phyloP scores from a whole-genome alignment of 2,113 vertebrate species.

The Pao palembangensis region DNA sequence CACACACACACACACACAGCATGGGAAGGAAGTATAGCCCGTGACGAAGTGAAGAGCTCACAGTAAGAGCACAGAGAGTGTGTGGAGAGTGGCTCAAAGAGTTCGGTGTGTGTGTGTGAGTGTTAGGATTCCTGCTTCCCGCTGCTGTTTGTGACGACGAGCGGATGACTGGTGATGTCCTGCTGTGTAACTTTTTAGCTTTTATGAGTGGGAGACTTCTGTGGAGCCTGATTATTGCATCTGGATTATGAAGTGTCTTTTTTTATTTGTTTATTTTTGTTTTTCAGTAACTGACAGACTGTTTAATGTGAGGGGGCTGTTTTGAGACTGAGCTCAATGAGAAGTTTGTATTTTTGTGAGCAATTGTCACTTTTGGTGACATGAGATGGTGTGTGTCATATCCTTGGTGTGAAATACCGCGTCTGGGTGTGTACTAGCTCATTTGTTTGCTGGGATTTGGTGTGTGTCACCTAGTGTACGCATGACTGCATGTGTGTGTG shows the following conservation, averaged over 20 bases:
- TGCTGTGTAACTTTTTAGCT: constrained; percentile 42
- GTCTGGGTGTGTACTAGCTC: not conserved
- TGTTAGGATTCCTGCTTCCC: not conserved
- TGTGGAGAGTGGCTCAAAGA: constrained; percentile 2
- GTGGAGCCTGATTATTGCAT: not conserved
- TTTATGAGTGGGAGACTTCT: not conserved
- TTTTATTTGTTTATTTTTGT: too few species aligned
- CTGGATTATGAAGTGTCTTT: too few species aligned
- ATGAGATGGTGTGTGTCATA: constrained; percentile 5
- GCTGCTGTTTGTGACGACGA: not conserved
- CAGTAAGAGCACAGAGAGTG: constrained; percentile 30
- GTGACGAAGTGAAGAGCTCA: constrained; percentile 37
- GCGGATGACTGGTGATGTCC: constrained; percentile 17
- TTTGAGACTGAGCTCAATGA: not conserved
- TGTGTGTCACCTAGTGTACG: constrained; percentile 37
- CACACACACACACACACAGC: constrained; percentile 22
- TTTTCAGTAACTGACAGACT: not conserved
- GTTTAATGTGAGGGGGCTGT: not conserved
- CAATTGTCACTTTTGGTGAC: constrained; percentile 1
- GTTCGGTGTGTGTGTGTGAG: not conserved
- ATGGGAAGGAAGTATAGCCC: constrained; percentile 63
- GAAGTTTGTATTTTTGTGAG: constrained; percentile 1
- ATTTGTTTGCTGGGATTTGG: constrained; percentile 6
- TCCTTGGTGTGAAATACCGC: not conserved
- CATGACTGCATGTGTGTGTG: constrained; percentile 48